phyloP scores from a whole-genome alignment of 2,797 vertebrate species.

The Helarctos malayanus region DNA sequence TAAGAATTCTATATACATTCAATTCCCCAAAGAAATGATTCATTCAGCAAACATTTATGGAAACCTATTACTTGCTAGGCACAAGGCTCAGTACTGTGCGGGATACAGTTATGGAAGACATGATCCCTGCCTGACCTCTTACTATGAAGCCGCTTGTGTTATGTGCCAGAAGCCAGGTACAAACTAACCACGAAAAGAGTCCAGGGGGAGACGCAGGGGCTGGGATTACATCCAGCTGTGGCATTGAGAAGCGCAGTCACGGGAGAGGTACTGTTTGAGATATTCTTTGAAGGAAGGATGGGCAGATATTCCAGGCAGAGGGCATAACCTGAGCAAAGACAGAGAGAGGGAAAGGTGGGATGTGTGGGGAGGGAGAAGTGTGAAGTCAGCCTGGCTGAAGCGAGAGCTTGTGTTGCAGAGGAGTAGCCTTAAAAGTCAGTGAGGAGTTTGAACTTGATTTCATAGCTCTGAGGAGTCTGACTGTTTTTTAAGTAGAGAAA shows the following conservation, averaged over 20 bases:
- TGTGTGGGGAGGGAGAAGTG: neutral
- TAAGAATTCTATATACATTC: conserved; percentile 40
- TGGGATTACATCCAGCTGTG: conserved; percentile 17
- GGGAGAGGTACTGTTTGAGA: neutral
- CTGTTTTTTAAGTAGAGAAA: conserved; percentile 1
- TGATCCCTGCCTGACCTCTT: conserved; percentile 19
- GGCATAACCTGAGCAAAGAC: neutral
- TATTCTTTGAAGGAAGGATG: conserved; percentile 55
- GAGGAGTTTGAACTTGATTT: conserved; percentile 43
- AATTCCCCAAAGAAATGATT: conserved; percentile 62
- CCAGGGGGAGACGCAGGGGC: neutral
- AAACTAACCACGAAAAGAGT: neutral
- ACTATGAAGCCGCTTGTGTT: neutral
- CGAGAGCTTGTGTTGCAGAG: neutral
- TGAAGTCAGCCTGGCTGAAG: neutral
- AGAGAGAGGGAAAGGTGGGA: neutral
- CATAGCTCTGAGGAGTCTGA: conserved; percentile 2
- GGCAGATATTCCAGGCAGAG: neutral
- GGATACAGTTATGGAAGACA: neutral
- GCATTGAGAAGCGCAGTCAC: neutral
- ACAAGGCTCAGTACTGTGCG: neutral
- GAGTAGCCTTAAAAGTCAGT: neutral
- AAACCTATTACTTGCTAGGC: conserved; percentile 53
- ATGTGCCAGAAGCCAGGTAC: conserved; percentile 27
- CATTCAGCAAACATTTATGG: conserved; percentile 68